Base-by-base conservation (phyloP, 2,113 vertebrate genomes). In the Hemiprocne comata region DNA sequence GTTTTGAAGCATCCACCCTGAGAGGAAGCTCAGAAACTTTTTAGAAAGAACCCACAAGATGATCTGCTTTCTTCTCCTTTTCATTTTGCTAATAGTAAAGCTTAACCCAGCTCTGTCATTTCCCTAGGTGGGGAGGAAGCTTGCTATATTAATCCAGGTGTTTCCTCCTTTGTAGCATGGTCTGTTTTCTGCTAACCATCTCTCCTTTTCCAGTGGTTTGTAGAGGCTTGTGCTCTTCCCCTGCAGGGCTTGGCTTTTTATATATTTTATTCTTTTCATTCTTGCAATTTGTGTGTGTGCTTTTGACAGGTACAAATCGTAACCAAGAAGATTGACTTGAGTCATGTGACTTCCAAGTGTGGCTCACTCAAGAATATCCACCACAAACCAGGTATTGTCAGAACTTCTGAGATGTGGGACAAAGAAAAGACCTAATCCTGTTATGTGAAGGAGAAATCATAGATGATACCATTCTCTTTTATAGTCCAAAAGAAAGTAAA, bases 271-370 rank as follows among this genome's bases (percentile, higher is more conserved):
- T 72, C 9, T 66, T 70, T 81, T 78, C 44, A 26, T 77, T 64
- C 26, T 34, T 90, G 70, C 94, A 90, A 53, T 53, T 14, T 97
- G 28, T 91, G 86, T 93, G 8, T 95, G 33, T 90, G 42, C 76
- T 96, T 87, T 58, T 89, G 38, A 34, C 97, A 99, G 99, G 85
- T 99, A 84, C 99, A 99, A 79, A 99, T 99, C 82, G 98, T 99
- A 97, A 98, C 98, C 93, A 99, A 99, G 98, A 99, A 99, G 98
- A 98, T 99, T 3, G 99, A 99, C 92, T 70, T 99, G 97, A 99
- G 99, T 97, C 99, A 99, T 62, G 93, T 99, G 95, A 99, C 99
- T 82, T 97, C 99, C 54, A 99, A 99, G 95, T 99, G 99, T 96
- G 98, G 98, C 84, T 99, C 99, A 1, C 98, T 99, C 97, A 99